These are phyloP conservation scores for Meriones unguiculatus DNA, from an alignment of 2,113 vertebrate genomes.

Conservation along the genomic window DNA sequence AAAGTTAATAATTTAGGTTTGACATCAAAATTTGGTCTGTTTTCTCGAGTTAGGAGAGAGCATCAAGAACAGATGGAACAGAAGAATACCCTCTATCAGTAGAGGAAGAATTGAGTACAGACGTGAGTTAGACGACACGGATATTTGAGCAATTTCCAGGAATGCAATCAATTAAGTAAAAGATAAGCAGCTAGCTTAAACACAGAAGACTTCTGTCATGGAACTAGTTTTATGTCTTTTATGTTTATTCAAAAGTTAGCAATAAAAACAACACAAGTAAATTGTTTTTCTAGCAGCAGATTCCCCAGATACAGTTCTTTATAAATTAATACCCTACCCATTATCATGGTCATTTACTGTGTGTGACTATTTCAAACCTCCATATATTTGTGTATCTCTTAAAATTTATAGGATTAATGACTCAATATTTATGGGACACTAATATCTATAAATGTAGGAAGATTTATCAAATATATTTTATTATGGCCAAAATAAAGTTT, in stretches of 20 bases:
- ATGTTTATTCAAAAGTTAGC: neutral
- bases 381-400: neutral
- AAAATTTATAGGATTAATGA: conserved; percentile 2
- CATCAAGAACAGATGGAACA: no score
- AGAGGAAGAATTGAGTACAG: neutral
- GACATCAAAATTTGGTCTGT: neutral
- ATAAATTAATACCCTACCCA: neutral
- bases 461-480: conserved; percentile 40
- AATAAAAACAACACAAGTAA: neutral
- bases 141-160: neutral
- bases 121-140: neutral
- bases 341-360: neutral
- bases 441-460: neutral
- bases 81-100: neutral
- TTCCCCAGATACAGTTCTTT: neutral
- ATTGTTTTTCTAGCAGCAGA: neutral
- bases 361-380: neutral
- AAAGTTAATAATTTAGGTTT: neutral
- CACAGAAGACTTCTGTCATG: neutral
- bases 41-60: neutral
- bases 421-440: neutral
- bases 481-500: neutral
- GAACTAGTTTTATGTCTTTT: neutral
- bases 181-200: neutral
- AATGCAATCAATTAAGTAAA: neutral